Conservation (phyloP, 2,888 invertebrate genomes). For the Pandemis corylana region DNA sequence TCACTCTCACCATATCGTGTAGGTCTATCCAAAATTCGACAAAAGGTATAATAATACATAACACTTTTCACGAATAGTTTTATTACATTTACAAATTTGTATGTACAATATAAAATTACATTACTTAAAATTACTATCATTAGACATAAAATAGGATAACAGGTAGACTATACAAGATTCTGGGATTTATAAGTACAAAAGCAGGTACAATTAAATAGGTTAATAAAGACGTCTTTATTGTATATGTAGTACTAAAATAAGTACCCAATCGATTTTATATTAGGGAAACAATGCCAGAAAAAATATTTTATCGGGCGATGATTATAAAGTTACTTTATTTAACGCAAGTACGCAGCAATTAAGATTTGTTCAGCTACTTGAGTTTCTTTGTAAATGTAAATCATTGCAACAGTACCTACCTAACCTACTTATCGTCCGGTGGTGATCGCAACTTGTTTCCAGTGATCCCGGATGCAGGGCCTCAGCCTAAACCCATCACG, state of each 20-base stretch:
- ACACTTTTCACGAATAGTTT: conserved; percentile 22
- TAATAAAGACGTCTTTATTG: neutral
- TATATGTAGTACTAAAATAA: neutral
- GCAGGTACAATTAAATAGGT: neutral
- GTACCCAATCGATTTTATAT: neutral
- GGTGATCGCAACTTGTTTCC: conserved; percentile 52
- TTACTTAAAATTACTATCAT: conserved; percentile 36
- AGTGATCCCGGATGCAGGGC: conserved; percentile 41
- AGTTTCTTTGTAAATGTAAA: conserved; percentile 29
- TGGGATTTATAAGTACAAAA: conserved; percentile 6
- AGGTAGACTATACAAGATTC: conserved; percentile 17
- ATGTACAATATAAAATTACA: conserved; percentile 47
- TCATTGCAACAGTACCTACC: conserved; percentile 31
- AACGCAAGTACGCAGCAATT: conserved; percentile 1
- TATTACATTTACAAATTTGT: conserved; percentile 48
- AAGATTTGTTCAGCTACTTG: neutral
- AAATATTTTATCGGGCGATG: neutral
- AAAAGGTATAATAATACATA: conserved; percentile 6
- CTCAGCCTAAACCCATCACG: conserved; percentile 92
- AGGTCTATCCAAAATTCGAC: neutral
- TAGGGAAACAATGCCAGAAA: neutral
- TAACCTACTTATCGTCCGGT: conserved; percentile 52
- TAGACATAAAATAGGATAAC: conserved; percentile 28
- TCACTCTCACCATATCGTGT: neutral
- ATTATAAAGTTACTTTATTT: neutral